Evolutionary conservation across 30 jellyfish, hydroid and myxozoan species (phyloP), one percentile per base, ranked within the genome.

Genomic region (Hydractinia symbiolongicarpus): DNA sequence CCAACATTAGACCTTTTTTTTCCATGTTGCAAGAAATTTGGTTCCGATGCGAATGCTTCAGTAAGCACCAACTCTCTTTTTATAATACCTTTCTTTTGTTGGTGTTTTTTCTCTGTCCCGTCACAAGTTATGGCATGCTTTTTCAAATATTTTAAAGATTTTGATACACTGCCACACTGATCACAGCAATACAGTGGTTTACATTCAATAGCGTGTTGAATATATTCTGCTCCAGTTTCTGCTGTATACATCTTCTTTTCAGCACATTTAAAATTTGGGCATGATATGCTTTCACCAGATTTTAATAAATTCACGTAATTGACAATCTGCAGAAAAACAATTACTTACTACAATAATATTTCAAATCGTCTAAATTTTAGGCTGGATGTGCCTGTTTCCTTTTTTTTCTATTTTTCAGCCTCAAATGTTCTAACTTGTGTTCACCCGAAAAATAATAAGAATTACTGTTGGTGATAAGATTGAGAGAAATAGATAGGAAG

Each of bases 201-300:
- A 15, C 80, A 71, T 7, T 71, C 9, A 7, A 71, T 71, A 9
- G 80, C 44, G 54, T 71, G 80, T 15, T 20, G 9, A 40, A 71
- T 20, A 15, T 71, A 71, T 19, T 71, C 80, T 8, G 7, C 7
- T 7, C 80, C 80, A 71, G 44, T 71, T 4, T 49, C 80, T 19
- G 80, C 60, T 5, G 68, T 53, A 50, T 20, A 71, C 14, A 5
- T 30, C n/a, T 30, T 30, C 51, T 71, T 49, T 20, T 55, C 15
- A 20, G 80, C 9, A 71, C 80, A 71, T 30, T 71, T 20, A 71
- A 15, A 71, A 50, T 71, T 71, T 11, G 80, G 80, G 51, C 80
- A 71, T n/a, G 10, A 20, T 14, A 49, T 8, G n/a, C 14, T 50
- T 7, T 71, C 14, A n/a, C 80, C 80, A n/a, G 60, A 20, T 71